Percentiles rank a stretch among this genome's conserved stretches.
Evolutionary conservation across 1,140 invertebrate genomes (phyloP).

Genomic region (Chironomus striatipennis): DNA sequence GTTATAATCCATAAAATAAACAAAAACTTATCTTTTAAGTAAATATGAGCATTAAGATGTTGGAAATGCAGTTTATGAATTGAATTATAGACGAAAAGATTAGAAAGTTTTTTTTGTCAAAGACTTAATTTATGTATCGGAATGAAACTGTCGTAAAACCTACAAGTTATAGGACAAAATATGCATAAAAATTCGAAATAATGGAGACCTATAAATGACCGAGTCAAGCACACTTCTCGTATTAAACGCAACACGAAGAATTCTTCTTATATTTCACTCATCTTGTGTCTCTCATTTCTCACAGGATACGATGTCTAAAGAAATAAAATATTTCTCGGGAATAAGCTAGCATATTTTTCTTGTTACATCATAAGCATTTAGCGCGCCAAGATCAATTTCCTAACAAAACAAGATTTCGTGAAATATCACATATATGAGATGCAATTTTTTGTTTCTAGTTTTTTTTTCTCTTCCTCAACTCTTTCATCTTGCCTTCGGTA

Average conservation of each 20-base stretch:
- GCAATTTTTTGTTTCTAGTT: background rate
- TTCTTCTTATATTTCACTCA: no score
- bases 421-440: slow-evolving; percentile 2
- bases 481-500: no score
- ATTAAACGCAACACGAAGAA: background rate
- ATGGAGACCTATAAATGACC: background rate
- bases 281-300: no score
- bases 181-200: background rate
- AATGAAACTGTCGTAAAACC: background rate
- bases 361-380: slow-evolving; percentile 5
- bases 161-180: background rate
- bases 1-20: no score
- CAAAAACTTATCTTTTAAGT: no score
- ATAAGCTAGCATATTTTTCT: background rate
- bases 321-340: no score
- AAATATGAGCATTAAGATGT: no score
- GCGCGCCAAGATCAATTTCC: background rate
- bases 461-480: background rate
- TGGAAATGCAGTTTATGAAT: no score
- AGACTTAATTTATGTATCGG: slow-evolving; percentile 8
- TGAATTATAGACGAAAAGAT: background rate
- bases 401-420: slow-evolving; percentile 13
- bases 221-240: background rate
- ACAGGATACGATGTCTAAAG: no score
- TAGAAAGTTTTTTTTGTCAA: background rate